phyloP scores from a whole-genome alignment of 2,113 vertebrate genomes.

The Mionectes macconnelli region DNA sequence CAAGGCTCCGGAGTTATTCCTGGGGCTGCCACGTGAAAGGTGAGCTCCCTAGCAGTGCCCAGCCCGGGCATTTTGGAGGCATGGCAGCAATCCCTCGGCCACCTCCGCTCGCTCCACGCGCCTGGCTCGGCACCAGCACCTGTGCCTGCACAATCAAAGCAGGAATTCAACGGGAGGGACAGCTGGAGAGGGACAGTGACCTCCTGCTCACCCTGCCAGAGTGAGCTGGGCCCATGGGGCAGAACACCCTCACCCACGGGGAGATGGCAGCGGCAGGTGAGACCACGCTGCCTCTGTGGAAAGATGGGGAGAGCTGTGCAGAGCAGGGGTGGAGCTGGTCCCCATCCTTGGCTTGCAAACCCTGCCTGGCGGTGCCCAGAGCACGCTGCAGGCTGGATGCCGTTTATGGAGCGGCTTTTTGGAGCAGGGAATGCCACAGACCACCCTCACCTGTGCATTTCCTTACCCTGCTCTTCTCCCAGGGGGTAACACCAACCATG shows the following conservation, averaged over 20 bases:
- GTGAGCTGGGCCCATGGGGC: accelerated
- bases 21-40: neutral
- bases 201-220: accelerated
- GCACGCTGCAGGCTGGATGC: neutral
- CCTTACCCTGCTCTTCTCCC: neutral
- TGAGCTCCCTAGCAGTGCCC: neutral
- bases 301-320: neutral
- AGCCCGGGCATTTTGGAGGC: neutral
- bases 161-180: neutral
- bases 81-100: neutral
- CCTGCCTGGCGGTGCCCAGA: accelerated
- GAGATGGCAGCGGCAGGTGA: neutral
- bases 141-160: neutral
- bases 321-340: neutral
- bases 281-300: accelerated
- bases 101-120: accelerated
- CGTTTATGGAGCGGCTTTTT: neutral
- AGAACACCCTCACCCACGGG: neutral
- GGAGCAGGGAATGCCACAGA: neutral
- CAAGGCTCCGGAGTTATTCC: neutral
- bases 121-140: neutral
- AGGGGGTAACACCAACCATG: accelerated
- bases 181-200: neutral
- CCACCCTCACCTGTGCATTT: accelerated
- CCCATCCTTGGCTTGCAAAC: accelerated